Evolutionary conservation across 2,113 vertebrate species (phyloP).

Genomic region (Ceyx melanurus): DNA sequence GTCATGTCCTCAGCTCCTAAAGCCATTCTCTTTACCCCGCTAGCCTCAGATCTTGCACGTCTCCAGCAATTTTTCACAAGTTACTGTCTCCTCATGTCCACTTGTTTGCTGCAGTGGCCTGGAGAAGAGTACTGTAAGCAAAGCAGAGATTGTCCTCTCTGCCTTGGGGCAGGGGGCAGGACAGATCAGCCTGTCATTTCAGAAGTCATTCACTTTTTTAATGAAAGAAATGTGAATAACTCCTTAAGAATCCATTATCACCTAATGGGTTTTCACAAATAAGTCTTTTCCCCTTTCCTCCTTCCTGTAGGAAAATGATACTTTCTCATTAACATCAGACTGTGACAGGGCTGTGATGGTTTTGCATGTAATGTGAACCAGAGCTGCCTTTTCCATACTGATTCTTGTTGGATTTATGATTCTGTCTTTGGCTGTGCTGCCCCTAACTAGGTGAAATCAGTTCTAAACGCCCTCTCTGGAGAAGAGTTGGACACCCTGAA

Average conservation of each 20-base stretch:
- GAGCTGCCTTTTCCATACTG: background rate
- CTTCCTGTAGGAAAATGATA: background rate
- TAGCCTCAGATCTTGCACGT: background rate
- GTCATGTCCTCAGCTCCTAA: background rate
- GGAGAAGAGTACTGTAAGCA: background rate
- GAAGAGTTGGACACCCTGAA: constrained; percentile 78
- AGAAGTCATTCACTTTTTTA: background rate
- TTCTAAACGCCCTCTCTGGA: constrained; percentile 86
- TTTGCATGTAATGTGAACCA: background rate
- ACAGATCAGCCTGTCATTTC: background rate
- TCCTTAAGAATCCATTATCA: background rate
- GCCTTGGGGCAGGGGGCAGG: background rate
- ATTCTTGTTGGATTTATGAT: background rate
- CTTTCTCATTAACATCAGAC: background rate
- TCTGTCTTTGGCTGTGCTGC: constrained; percentile 21
- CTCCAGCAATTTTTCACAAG: background rate
- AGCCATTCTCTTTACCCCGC: background rate
- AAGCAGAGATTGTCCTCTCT: background rate
- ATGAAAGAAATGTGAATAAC: background rate
- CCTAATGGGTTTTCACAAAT: background rate
- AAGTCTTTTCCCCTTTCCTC: background rate
- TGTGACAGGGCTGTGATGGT: background rate
- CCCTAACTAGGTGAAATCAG: constrained; percentile 83
- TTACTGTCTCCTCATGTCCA: background rate
- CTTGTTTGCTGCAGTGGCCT: background rate